Base-by-base conservation (phyloP, 30 jellyfish, hydroid and myxozoan species). In the Hydractinia symbiolongicarpus region DNA sequence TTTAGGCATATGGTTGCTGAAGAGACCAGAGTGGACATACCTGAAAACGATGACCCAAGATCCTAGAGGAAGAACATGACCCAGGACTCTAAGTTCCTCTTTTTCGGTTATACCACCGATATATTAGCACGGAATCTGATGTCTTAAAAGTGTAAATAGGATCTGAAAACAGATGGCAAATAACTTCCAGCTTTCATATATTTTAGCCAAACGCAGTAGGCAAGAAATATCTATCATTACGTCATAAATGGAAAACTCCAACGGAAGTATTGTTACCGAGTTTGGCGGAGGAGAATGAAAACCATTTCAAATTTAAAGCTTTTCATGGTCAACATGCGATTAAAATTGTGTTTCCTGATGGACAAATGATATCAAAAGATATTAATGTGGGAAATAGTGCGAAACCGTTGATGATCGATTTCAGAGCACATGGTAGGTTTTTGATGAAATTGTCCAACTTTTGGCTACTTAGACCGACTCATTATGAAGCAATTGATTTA, bases 301-400 rank as follows among this genome's bases (percentile, higher is more conserved):
- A 95, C 40, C 94, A 79, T 8, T 89, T 89, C 86, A 76, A 74
- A 54, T 89, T 89, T 66, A 85, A 91, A 8, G 94, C 88, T 16
- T 84, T 56, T 53, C 95, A 83, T 76, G 96, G 96, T 40, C 53
- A 60, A 9, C 82, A 89, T 62, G 86, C 72, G 40, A 54, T 89
- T 70, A 83, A 82, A 19, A 82, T 89, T 14, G 8, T 68, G 53
- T 89, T 89, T 19, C 96, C 96, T 16, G 96, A 89, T 79, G 96
- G 96, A 5, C 95, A 84, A 60, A 49, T 5, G 17, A 79, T 89
- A 19, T 30, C 78, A 60, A 76, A 79, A 70, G 83, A 89, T 51
- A 72, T 84, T 8, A 64, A 79, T 50, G 78, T 89, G 19, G 20
- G 79, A 13, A 88, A 88, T 49, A 81, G 84, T 67, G 77, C 71